A percentile compares a stretch with the other conserved stretches of the same genome.
Conservation (phyloP, 2,888 invertebrate species). For the Chrysina gloriosa region DNA sequence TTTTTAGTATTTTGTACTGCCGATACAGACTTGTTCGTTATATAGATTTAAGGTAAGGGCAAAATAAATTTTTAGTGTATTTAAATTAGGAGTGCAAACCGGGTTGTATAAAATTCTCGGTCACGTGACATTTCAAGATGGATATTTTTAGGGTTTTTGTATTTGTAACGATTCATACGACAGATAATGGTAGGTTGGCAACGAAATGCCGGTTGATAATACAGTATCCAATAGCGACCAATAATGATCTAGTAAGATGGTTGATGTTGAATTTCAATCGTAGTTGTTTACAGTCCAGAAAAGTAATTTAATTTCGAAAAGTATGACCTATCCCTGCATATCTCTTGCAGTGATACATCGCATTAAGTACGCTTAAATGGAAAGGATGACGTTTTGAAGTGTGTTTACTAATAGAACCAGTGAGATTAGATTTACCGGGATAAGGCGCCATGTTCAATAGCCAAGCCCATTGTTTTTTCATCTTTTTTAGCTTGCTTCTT, state of each 20-base stretch:
- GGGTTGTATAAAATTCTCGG: too few species aligned
- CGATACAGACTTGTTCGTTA: too few species aligned
- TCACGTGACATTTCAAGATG: too few species aligned
- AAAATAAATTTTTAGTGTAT: too few species aligned
- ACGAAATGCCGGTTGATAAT: too few species aligned
- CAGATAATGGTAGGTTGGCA: too few species aligned
- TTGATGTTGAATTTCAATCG: constrained; percentile 13
- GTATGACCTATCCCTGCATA: neutral
- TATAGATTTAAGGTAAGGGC: too few species aligned
- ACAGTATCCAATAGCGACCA: neutral
- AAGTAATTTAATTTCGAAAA: constrained; percentile 23
- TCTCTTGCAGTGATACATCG: neutral
- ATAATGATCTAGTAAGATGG: constrained; percentile 20
- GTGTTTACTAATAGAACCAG: constrained; percentile 14
- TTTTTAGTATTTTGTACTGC: too few species aligned
- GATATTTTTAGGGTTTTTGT: too few species aligned
- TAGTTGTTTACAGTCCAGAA: constrained; percentile 32
- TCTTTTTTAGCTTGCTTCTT: constrained; percentile 55
- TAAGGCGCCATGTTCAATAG: constrained; percentile 62
- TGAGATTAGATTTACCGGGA: constrained; percentile 19
- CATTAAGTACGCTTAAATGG: neutral
- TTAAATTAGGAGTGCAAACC: too few species aligned
- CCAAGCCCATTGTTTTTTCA: constrained; percentile 63
- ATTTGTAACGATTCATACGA: too few species aligned
- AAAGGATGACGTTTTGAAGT: constrained; percentile 14